Percentiles rank a stretch among this genome's conserved stretches.
Conservation (phyloP, 2,888 invertebrate genomes). For the Cecidostiba fungosa region DNA sequence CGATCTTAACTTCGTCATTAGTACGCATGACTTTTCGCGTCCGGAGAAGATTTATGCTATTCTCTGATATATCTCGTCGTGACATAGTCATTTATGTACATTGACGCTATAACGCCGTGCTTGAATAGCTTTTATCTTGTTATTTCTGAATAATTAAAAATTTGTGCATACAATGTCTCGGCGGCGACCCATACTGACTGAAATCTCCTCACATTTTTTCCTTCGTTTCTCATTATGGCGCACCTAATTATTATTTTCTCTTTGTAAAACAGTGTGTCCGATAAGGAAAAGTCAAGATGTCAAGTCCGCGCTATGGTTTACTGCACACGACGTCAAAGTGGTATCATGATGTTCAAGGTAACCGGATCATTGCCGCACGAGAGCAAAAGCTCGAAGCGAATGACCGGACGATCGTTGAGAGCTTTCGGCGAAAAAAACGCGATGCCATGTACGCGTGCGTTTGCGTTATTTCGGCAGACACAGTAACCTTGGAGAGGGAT, state of each 20-base stretch:
- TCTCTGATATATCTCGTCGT: background rate
- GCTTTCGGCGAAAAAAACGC: background rate
- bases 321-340: background rate
- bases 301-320: slow-evolving; percentile 1
- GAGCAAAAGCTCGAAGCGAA: background rate
- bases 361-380: background rate
- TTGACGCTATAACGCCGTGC: background rate
- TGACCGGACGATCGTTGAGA: background rate
- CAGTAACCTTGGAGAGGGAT: background rate
- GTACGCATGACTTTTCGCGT: background rate
- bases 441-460: background rate
- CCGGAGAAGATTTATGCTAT: background rate
- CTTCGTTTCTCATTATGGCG: background rate
- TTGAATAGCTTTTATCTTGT: background rate
- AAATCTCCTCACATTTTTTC: background rate
- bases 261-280: background rate
- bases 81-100: background rate
- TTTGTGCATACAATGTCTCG: background rate
- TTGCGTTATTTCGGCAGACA: background rate
- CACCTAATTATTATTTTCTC: background rate
- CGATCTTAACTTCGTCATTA: background rate
- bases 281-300: slow-evolving; percentile 25
- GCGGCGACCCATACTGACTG: background rate
- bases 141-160: background rate
- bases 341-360: background rate